phyloP scores from a whole-genome alignment of 1,140 invertebrate genomes.

The Phocides pigmalion region DNA sequence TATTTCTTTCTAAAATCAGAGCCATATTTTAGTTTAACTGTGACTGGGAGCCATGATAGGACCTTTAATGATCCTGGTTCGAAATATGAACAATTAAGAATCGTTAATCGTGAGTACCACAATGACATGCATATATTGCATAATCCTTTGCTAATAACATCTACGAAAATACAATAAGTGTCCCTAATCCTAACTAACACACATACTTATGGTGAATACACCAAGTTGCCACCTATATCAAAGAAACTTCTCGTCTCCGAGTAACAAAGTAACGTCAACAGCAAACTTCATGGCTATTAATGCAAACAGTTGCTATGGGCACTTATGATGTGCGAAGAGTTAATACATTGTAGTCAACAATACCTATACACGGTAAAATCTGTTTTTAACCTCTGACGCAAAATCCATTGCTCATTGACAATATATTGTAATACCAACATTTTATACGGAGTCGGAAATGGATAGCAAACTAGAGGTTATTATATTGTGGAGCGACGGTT shows the following conservation, averaged over 20 bases:
- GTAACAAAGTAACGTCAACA: constrained; percentile 20
- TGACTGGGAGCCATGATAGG: too few species aligned
- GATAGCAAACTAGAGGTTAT: not conserved
- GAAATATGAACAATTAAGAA: too few species aligned
- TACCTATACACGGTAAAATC: not conserved
- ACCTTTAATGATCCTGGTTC: too few species aligned
- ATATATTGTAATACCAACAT: not conserved
- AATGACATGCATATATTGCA: too few species aligned
- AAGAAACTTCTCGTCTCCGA: constrained; percentile 20
- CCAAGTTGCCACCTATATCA: constrained; percentile 7
- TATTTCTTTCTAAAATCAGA: too few species aligned
- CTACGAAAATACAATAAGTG: too few species aligned
- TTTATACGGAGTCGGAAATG: not conserved
- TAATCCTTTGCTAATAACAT: too few species aligned
- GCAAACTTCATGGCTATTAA: constrained; percentile 29
- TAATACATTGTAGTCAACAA: constrained; percentile 25
- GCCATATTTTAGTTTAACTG: too few species aligned
- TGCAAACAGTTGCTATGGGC: constrained; percentile 29
- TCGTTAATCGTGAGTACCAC: too few species aligned
- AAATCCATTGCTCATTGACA: constrained; percentile 7
- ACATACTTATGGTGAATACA: too few species aligned
- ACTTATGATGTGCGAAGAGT: constrained; percentile 33
- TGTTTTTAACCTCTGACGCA: not conserved
- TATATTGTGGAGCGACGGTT: not conserved
- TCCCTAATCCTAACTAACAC: not conserved